Percentiles rank a stretch among this genome's conserved stretches.
phyloP scores from a whole-genome alignment of 2,113 vertebrate species.

The Hippocampus guttulatus region DNA sequence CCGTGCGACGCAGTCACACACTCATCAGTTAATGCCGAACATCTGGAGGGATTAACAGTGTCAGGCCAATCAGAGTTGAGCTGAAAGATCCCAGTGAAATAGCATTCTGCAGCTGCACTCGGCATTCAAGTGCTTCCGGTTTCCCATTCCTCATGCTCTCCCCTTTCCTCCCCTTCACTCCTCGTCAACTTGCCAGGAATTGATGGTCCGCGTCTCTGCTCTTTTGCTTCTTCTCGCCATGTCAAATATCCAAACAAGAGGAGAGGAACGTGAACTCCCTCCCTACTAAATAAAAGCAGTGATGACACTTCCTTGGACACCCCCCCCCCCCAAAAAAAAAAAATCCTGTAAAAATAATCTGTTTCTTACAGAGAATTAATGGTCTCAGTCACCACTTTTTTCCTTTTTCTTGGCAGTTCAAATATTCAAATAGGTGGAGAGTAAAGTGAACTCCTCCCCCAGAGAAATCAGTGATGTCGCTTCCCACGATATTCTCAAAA shows the following conservation, averaged over 20 bases:
- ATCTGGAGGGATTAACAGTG: constrained; percentile 77
- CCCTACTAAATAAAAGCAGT: background rate
- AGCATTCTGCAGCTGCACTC: constrained; percentile 79
- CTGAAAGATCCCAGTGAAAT: constrained; percentile 77
- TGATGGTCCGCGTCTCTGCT: constrained; percentile 2
- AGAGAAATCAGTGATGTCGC: background rate
- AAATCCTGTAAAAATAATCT: background rate
- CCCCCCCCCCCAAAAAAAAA: background rate
- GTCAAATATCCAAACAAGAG: background rate
- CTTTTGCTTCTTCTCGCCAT: background rate
- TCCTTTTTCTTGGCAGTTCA: background rate
- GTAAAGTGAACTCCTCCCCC: background rate
- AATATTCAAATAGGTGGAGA: background rate
- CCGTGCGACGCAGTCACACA: constrained; percentile 58
- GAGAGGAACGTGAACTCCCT: background rate
- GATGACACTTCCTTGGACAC: background rate
- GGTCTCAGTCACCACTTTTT: background rate
- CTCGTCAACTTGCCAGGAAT: constrained; percentile 16
- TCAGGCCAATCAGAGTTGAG: constrained; percentile 67
- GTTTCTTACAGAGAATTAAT: background rate
- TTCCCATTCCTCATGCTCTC: constrained; percentile 32
- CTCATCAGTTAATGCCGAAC: constrained; percentile 77
- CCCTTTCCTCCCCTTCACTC: constrained; percentile 19
- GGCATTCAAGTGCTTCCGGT: constrained; percentile 58
- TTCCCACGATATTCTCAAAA: background rate